Evolutionary conservation across 1,140 invertebrate genomes (phyloP), one percentile per base, ranked within the genome.

Genomic region (Musca domestica): DNA sequence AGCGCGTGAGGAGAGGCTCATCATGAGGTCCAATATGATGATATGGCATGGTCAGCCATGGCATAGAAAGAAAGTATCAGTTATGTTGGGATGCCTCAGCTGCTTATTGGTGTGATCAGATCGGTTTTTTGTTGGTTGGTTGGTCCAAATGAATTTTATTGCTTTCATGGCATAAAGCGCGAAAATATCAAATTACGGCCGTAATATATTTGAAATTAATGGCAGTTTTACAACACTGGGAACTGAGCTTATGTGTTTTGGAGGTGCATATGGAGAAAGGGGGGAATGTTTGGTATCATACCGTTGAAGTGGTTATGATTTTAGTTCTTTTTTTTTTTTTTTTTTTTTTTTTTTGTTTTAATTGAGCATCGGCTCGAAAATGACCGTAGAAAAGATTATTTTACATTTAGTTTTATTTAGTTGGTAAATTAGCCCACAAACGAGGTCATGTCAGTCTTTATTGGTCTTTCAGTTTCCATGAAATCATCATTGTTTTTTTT

Each of bases 391-490:
- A 7, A 19, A 51, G 20, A 51, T 65, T 65, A 48, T 48, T 49
- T 65, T 65, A 49, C 64, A 65, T 65, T 65, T 65, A 65, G 27
- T 65, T 65, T 65, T 65, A 65, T 65, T 65, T 51, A 65, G 64
- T 65, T 65, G 64, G 64, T 65, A 65, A 65, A 65, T 65, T 30
- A 51, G 64, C 56, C 34, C 56, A 30, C 34, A 61, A 61, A 61
- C 56, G 56, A 61, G 56, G 56, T 61, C 56, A 61, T 61, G 56
- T 34, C 27, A 19, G 20, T 51, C 1, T 46, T 51, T 51, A 2
- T 19, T 51, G 6, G 17, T 5, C 48, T 51, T 22, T 51, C 48
- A 19, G 19, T 17, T 51, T 51, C 20, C 14, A 19, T 5, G 17
- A 51, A 10, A 19, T 15, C 15, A 41, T 30, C 30, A 34, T 27